Evolutionary conservation across 53 echinoderm and acorn worm species (phyloP).

Genomic region (Zoroaster sp.): DNA sequence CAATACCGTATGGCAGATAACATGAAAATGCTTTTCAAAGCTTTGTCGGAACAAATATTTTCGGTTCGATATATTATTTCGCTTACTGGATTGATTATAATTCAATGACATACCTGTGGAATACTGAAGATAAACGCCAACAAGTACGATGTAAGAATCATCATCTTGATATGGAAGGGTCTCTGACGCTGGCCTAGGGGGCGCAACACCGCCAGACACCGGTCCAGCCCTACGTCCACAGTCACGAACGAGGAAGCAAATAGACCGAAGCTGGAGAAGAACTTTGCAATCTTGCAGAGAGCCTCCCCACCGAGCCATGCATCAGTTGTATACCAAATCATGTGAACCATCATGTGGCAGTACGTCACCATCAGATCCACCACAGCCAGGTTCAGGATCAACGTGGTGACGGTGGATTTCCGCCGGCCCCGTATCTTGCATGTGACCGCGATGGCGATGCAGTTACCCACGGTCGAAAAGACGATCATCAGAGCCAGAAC

Average conservation of each 20-base stretch:
- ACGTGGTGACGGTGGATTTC: constrained; percentile 89
- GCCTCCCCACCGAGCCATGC: constrained; percentile 84
- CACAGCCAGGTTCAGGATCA: constrained; percentile 88
- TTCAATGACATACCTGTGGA: constrained; percentile 93
- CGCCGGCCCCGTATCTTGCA: constrained; percentile 76
- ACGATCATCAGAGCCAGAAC: constrained; percentile 70
- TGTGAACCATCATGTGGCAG: constrained; percentile 83
- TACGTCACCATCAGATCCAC: constrained; percentile 91
- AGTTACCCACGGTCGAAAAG: constrained; percentile 88
- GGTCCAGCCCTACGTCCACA: constrained; percentile 92
- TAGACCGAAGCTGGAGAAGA: constrained; percentile 91
- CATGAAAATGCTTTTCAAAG: too few relatives aligned
- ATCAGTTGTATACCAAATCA: constrained; percentile 81
- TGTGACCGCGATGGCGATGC: constrained; percentile 83
- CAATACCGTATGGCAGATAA: too few relatives aligned
- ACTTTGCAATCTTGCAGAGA: constrained; percentile 83
- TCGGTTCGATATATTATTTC: too few relatives aligned
- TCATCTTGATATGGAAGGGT: constrained; percentile 67
- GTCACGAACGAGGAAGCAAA: constrained; percentile 94
- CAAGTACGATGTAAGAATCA: constrained; percentile 80
- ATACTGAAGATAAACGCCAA: constrained; percentile 83
- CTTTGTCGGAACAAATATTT: too few relatives aligned
- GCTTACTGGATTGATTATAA: too few relatives aligned
- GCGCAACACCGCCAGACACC: constrained; percentile 83
- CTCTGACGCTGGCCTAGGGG: constrained; percentile 83